These are phyloP conservation scores for Stylophora pistillata DNA, from an alignment of 64 coral and sea anemone genomes.

Conservation along the genomic window DNA sequence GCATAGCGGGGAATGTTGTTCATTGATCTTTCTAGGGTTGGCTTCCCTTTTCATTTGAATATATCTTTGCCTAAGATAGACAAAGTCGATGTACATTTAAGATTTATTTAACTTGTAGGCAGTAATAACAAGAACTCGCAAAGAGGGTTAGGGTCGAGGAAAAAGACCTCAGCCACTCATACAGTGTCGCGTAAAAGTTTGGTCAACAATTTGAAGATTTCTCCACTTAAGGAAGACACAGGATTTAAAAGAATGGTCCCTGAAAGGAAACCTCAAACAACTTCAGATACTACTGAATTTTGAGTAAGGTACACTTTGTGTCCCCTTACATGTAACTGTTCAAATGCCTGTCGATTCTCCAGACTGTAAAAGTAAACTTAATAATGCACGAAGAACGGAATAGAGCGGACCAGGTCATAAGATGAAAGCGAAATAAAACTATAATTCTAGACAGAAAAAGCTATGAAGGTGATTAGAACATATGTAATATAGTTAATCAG, in stretches of 20 bases:
- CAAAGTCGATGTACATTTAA: background rate
- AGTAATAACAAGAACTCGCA: background rate
- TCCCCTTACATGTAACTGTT: background rate
- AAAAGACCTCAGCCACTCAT: background rate
- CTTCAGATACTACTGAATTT: background rate
- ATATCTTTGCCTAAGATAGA: no score
- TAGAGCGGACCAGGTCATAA: background rate
- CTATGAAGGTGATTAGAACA: no score
- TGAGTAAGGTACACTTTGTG: constrained; percentile 26
- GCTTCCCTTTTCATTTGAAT: no score
- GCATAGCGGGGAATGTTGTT: no score
- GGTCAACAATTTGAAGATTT: constrained; percentile 27
- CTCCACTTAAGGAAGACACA: background rate
- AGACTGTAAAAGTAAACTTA: no score
- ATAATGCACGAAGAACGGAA: no score
- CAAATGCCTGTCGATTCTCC: background rate
- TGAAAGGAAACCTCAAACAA: background rate
- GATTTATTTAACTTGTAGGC: constrained; percentile 13
- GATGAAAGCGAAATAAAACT: background rate
- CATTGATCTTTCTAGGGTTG: no score
- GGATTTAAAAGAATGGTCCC: constrained; percentile 18
- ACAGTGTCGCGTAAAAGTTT: constrained; percentile 10
- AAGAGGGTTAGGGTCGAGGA: background rate
- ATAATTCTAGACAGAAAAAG: background rate
- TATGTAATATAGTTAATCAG: no score